These are phyloP conservation scores for Ciconia boyciana DNA, from an alignment of 2,113 vertebrate genomes.

Conservation along the genomic window DNA sequence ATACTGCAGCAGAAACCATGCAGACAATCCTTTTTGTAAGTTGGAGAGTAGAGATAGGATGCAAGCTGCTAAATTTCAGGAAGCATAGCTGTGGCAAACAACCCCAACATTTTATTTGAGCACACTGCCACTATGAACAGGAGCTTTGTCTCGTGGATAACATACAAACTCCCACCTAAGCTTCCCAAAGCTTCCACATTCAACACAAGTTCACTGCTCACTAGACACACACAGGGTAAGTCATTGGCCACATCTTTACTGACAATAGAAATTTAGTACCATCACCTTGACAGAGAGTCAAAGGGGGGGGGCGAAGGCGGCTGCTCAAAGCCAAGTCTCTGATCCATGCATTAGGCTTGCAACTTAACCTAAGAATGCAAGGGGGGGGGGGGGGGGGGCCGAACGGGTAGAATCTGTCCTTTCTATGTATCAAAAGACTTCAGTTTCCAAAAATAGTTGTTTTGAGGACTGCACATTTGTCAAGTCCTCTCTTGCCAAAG, in stretches of 20 bases:
- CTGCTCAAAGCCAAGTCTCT: background rate
- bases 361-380: background rate
- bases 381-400: fast-evolving
- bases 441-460: background rate
- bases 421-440: background rate
- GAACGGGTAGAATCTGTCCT: background rate
- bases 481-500: background rate
- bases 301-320: background rate
- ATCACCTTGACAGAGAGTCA: background rate
- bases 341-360: background rate
- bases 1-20: background rate
- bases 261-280: background rate
- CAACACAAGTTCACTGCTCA: background rate
- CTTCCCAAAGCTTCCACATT: background rate
- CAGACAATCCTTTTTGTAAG: background rate
- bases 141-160: background rate
- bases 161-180: background rate
- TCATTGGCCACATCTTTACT: background rate
- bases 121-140: background rate
- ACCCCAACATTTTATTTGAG: background rate
- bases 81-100: background rate
- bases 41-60: background rate
- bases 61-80: background rate
- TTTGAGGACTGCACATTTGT: background rate
- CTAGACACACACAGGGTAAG: background rate